These are phyloP conservation scores for Natrix natrix DNA, from an alignment of 2,797 vertebrate genomes.

Conservation along the genomic window DNA sequence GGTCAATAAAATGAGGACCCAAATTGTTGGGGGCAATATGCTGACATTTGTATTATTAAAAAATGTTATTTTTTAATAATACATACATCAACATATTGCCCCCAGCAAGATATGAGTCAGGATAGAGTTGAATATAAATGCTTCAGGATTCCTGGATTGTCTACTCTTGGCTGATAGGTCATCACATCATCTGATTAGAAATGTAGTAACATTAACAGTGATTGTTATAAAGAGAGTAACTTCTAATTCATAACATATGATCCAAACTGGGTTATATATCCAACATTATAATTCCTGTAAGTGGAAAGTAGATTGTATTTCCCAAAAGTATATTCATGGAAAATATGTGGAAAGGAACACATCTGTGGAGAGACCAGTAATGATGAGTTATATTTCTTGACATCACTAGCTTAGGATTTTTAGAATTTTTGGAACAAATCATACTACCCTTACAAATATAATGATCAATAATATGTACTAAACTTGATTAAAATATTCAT, in stretches of 20 bases:
- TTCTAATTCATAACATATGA: background rate
- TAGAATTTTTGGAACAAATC: background rate
- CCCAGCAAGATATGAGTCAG: background rate
- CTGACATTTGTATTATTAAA: background rate
- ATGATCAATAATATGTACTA: background rate
- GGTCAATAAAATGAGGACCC: background rate
- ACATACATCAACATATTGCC: too few species aligned
- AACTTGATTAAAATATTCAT: background rate
- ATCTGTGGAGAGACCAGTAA: background rate
- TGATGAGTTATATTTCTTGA: background rate
- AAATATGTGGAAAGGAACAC: background rate
- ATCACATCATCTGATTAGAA: background rate
- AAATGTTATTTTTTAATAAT: background rate
- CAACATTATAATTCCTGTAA: background rate
- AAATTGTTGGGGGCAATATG: background rate
- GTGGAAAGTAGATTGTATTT: background rate
- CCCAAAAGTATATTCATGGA: background rate
- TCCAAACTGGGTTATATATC: background rate
- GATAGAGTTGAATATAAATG: background rate
- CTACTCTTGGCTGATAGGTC: background rate
- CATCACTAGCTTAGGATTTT: conserved; percentile 8
- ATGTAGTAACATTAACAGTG: background rate
- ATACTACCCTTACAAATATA: background rate
- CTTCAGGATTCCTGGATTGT: background rate
- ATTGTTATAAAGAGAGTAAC: background rate